A percentile compares a stretch with the other conserved stretches of the same genome.
Conservation (phyloP, 2,888 invertebrate genomes). For the Cenopis cana region DNA sequence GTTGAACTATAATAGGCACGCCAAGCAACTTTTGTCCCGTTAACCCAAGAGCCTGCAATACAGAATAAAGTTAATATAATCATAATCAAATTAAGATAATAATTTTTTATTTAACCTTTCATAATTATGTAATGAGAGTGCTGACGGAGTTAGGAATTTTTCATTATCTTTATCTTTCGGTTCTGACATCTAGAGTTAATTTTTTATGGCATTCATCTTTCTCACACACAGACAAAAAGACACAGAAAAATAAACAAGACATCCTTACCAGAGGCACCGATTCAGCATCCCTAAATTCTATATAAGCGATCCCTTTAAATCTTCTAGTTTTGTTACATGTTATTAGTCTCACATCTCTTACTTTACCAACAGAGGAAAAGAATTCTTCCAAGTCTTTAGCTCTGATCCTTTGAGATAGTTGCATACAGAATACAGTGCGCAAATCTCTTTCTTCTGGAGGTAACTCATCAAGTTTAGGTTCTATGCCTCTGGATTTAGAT, state of each 20-base stretch:
- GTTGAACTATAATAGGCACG: constrained; percentile 98
- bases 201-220: too few relatives aligned
- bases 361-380: constrained; percentile 99
- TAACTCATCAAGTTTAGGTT: constrained; percentile 89
- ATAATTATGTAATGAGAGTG: too few relatives aligned
- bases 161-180: too few relatives aligned
- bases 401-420: constrained; percentile 96
- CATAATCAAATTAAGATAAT: too few relatives aligned
- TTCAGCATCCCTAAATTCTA: constrained; percentile 99
- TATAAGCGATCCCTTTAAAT: constrained; percentile 99
- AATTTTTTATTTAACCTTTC: too few relatives aligned
- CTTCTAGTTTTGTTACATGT: constrained; percentile 99
- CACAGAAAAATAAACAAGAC: neutral
- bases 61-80: constrained; percentile 38
- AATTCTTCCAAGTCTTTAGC: constrained; percentile 99
- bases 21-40: constrained; percentile 98
- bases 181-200: too few relatives aligned
- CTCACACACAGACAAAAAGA: too few relatives aligned
- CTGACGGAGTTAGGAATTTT: too few relatives aligned
- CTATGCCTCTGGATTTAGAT: constrained; percentile 81
- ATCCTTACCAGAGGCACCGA: constrained; percentile 94
- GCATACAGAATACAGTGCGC: constrained; percentile 99
- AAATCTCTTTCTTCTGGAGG: constrained; percentile 99
- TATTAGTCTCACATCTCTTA: constrained; percentile 98
- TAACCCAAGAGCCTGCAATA: constrained; percentile 94